Base-by-base conservation (phyloP, 2,797 vertebrate species). In the Helicolenus hilgendorfi region DNA sequence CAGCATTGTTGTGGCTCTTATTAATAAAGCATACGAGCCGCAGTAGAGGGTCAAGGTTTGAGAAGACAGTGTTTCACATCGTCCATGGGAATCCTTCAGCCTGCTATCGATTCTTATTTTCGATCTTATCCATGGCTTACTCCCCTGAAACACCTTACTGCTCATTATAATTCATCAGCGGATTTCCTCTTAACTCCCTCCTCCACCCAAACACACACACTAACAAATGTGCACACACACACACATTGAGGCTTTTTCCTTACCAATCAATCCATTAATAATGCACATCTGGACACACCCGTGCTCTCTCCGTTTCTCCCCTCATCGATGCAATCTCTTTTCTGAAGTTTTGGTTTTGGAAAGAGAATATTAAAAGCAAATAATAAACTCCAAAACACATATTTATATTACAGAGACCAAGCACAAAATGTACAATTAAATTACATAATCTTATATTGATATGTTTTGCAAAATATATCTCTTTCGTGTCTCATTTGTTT, bases 181-280 rank as follows among this genome's bases (percentile, higher is more conserved):
- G 45, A 95, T 96, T 96, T 95, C 93, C 87, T 91, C 83, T 38
- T 33, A 74, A 83, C 81, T 70, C 64, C 76, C 49, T 41, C 84
- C n/a, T 83, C 87, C 82, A 38, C 45, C 78, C 36, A 26, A 24
- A 5, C 58, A 73, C n/a, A 63, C 22, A 41, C 53, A 79, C 36
- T 81, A 71, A 75, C 71, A 79, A 31, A 45, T 22, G 10, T 36
- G 27, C 14, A 5, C 10, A 55, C n/a, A 22, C 35, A 63, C 58
- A 33, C 55, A 73, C 85, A 26, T n/a, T 3, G 67, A 95, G 62
- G 71, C 59, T 65, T 81, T 90, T 76, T 85, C 85, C 62, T 85
- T 72, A 69, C 94, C 88, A 87, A 96, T 97, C 97, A 95, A 97
- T 97, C 93, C 90, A 83, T 98, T 96, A 85, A 94, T 96, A 97